A percentile compares a stretch with the other conserved stretches of the same genome.
phyloP scores from a whole-genome alignment of 2,888 invertebrate genomes.

The Lumbricus terrestris region DNA sequence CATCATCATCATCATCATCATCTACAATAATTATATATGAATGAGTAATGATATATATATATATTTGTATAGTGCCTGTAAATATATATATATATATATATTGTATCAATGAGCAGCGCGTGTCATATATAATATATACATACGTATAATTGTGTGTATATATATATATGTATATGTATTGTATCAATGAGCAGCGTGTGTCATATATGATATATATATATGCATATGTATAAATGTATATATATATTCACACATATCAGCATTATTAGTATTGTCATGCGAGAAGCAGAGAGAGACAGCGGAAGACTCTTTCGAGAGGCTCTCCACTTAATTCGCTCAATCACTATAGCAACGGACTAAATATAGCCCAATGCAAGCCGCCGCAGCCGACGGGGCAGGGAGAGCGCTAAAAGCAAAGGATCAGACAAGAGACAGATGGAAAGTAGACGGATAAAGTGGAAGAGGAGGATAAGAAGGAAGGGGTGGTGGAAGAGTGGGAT shows the following conservation, averaged over 20 bases:
- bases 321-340: neutral
- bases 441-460: neutral
- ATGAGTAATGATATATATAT: neutral
- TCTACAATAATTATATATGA: too few relatives aligned
- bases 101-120: too few relatives aligned
- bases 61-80: neutral
- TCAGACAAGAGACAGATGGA: neutral
- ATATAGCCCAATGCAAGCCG: neutral
- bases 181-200: too few relatives aligned
- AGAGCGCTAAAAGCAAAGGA: neutral
- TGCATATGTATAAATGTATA: neutral
- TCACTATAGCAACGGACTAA: neutral
- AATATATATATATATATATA: neutral
- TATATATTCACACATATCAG: neutral
- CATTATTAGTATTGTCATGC: neutral
- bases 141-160: neutral
- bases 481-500: too few relatives aligned
- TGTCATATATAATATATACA: neutral
- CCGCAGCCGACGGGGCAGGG: neutral
- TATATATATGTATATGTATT: neutral
- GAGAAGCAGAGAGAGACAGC: neutral
- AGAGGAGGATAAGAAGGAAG: neutral
- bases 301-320: neutral
- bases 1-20: too few relatives aligned
- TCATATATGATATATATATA: neutral